These are phyloP conservation scores for Diogma glabrata DNA, from an alignment of 2,888 invertebrate genomes.

Conservation along the genomic window DNA sequence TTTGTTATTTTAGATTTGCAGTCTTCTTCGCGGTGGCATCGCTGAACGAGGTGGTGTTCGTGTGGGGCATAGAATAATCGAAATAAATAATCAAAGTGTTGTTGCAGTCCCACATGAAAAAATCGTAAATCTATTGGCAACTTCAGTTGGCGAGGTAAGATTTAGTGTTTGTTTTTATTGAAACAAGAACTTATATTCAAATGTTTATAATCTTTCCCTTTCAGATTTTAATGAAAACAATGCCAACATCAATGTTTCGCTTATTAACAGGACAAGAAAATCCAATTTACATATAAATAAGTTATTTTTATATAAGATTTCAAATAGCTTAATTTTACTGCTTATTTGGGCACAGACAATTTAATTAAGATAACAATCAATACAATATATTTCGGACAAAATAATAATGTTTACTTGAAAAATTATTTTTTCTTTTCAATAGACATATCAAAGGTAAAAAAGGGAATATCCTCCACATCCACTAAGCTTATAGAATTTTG, in stretches of 20 bases:
- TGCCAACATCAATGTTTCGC: constrained; percentile 99
- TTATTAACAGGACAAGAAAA: constrained; percentile 98
- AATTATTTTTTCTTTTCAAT: too few relatives aligned
- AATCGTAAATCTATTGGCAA: constrained; percentile 97
- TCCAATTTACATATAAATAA: constrained; percentile 90
- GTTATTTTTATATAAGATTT: too few relatives aligned
- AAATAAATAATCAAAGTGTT: constrained; percentile 99
- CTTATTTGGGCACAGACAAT: constrained; percentile 1
- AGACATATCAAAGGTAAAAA: too few relatives aligned
- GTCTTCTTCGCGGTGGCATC: constrained; percentile 93
- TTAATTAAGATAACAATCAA: neutral
- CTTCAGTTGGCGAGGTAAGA: constrained; percentile 95
- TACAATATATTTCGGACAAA: too few relatives aligned
- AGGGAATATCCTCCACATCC: too few relatives aligned
- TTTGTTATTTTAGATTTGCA: constrained; percentile 71
- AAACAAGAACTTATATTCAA: too few relatives aligned
- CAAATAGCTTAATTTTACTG: too few relatives aligned
- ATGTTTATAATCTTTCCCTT: neutral
- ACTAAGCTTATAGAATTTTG: too few relatives aligned
- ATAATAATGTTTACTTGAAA: too few relatives aligned
- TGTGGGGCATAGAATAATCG: constrained; percentile 98
- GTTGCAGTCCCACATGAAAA: constrained; percentile 99
- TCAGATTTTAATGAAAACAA: constrained; percentile 99
- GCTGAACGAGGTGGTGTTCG: constrained; percentile 98
- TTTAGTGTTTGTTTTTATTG: constrained; percentile 12